Evolutionary conservation across 2,888 invertebrate genomes (phyloP).

Genomic region (Unio pictorum): DNA sequence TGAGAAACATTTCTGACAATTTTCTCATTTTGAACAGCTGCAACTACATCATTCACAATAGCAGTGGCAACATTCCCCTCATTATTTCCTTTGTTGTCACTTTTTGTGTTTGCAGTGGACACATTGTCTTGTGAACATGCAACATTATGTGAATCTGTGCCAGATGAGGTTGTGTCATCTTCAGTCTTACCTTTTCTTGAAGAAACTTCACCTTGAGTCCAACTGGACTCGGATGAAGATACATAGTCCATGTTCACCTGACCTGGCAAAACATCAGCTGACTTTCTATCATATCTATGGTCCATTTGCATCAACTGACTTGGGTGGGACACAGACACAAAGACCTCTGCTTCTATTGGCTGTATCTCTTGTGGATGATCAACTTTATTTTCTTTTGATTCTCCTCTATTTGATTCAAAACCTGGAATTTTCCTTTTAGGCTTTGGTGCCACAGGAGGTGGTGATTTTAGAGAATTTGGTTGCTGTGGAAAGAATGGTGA

Average conservation of each 20-base stretch:
- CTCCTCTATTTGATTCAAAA: too few species aligned
- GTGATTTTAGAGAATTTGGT: slow-evolving; percentile 17
- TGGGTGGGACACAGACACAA: slow-evolving; percentile 35
- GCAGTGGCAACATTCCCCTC: slow-evolving; percentile 26
- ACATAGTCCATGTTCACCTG: slow-evolving; percentile 17
- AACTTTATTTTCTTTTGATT: slow-evolving; percentile 2
- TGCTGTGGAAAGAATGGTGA: slow-evolving; percentile 10
- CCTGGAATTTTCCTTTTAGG: slow-evolving; percentile 18
- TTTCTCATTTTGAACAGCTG: background rate
- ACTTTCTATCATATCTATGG: slow-evolving; percentile 7
- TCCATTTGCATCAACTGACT: slow-evolving; percentile 3
- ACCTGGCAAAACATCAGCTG: slow-evolving; percentile 17
- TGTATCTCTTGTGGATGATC: slow-evolving; percentile 14
- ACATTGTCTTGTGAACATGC: slow-evolving; percentile 6
- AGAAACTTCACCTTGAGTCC: slow-evolving; percentile 23
- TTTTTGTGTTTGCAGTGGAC: background rate
- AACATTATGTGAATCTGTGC: slow-evolving; percentile 4
- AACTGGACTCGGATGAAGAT: slow-evolving; percentile 7
- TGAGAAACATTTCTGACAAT: too few species aligned
- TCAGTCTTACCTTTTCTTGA: slow-evolving; percentile 9
- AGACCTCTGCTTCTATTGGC: slow-evolving; percentile 45
- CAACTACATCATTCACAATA: slow-evolving; percentile 1
- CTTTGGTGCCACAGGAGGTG: slow-evolving; percentile 53
- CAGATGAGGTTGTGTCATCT: background rate
- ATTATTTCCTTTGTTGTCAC: slow-evolving; percentile 8